Evolutionary conservation across 2,113 vertebrate species (phyloP), one percentile per base, ranked within the genome.

Genomic region (Equus przewalskii): DNA sequence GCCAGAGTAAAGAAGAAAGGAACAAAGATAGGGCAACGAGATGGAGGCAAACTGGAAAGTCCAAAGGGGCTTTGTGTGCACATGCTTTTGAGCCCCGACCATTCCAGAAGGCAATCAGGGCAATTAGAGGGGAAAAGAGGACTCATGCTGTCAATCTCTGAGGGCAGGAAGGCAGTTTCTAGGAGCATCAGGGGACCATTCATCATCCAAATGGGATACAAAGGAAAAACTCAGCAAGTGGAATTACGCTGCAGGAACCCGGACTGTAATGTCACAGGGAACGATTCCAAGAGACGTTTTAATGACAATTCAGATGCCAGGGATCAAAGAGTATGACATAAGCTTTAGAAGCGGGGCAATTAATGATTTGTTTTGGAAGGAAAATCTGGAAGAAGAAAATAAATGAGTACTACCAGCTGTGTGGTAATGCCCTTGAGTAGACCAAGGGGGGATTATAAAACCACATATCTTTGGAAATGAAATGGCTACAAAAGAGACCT

Each of bases 291-390:
- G 49, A 93, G 90, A 87, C 0, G 1, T 89, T 85, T 93, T 79
- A 79, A 86, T 56, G 46, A 75, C 49, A 36, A 41, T 65, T 90
- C 58, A 64, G 60, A 82, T 64, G 81, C 58, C 87, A 94, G 36
- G 28, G 64, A 94, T 91, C 72, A 96, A 93, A 80, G 72, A 28
- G 65, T 69, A 16, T 54, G 87, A 89, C 75, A 54, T 49, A 33
- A 69, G 49, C 49, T 91, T 85, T 79, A 83, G 67, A 93, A 70
- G 81, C 24, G 7, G 81, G 56, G 33, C 89, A 87, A 81, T 65
- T 36, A 76, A 93, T 64, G 46, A 91, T 91, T 89, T 94, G 62
- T 89, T 94, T 94, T 91, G 78, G 78, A 73, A 97, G 36, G 41
- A 92, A 97, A 84, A 90, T 78, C 65, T 95, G 62, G 41, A 90